Evolutionary conservation across 2,888 invertebrate genomes (phyloP), one percentile per base, ranked within the genome.

Genomic region (Keiferia lycopersicella): DNA sequence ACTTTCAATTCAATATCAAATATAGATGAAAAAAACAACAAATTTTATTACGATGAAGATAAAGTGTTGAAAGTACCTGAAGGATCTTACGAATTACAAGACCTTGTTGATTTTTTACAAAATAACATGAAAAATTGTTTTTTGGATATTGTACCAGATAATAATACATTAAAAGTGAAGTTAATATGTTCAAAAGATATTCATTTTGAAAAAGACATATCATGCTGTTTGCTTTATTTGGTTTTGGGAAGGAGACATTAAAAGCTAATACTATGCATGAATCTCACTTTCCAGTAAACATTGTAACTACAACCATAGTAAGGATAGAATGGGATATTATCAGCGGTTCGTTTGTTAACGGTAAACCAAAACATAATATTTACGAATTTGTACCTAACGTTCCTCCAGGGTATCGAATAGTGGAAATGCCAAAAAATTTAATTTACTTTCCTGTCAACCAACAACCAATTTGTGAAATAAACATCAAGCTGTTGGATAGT

Each of bases 371-470:
- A 20, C 66, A 66, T 61, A 48, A 61, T 11, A 64, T 66, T 41
- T 34, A 66, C 20, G 66, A 66, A 60, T 66, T 65, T 63, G 59
- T 63, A 11, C 64, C 41, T 0, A 51, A 66, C 26, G 57, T 64
- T 38, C 48, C 66, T 12, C 64, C 64, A 7, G 64, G 63, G 20
- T 57, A 60, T 57, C 20, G 26, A 22, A 45, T 45, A 20, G 45
- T 64, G 22, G 68, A 68, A 64, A 59, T 38, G 34, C 66, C 66
- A 7, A 60, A n/a, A n/a, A n/a, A n/a, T n/a, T n/a, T n/a, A n/a
- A n/a, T n/a, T n/a, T n/a, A n/a, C n/a, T n/a, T n/a, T 64, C 68
- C 66, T 16, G 39, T 66, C 0, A 68, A 58, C 38, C 64, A 66
- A 63, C 65, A 66, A 14, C 30, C 14, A 16, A 65, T 68, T 38